phyloP scores from a whole-genome alignment of 1,140 invertebrate genomes.

The Bradysia coprophila region DNA sequence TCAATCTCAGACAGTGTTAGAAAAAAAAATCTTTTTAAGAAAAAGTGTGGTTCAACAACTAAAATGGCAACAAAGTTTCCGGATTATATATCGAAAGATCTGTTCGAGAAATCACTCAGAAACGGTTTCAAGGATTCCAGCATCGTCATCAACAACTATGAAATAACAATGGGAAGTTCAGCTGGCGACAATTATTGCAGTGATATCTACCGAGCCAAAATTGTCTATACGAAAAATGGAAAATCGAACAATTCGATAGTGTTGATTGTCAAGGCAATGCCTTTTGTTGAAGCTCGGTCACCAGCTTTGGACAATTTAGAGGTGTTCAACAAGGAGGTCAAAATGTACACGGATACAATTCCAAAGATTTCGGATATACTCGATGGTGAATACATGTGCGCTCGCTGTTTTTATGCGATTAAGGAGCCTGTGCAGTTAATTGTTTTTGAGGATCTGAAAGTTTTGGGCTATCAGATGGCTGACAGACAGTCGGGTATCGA shows the following conservation, averaged over 20 bases:
- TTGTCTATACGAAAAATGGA: background rate
- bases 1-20: too few relatives aligned
- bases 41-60: too few relatives aligned
- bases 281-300: background rate
- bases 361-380: background rate
- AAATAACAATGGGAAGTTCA: background rate
- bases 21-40: too few relatives aligned
- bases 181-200: background rate
- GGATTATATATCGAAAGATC: background rate
- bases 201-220: background rate
- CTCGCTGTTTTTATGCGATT: background rate
- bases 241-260: background rate
- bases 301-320: background rate
- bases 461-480: background rate
- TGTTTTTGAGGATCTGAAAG: background rate
- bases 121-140: background rate
- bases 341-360: background rate
- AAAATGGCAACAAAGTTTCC: background rate
- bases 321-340: background rate
- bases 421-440: background rate
- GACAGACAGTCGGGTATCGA: background rate
- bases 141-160: background rate
- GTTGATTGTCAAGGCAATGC: background rate
- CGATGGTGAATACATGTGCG: background rate
- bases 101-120: background rate